Conservation (phyloP, 2,113 vertebrate genomes). For the Mixornis gularis region DNA sequence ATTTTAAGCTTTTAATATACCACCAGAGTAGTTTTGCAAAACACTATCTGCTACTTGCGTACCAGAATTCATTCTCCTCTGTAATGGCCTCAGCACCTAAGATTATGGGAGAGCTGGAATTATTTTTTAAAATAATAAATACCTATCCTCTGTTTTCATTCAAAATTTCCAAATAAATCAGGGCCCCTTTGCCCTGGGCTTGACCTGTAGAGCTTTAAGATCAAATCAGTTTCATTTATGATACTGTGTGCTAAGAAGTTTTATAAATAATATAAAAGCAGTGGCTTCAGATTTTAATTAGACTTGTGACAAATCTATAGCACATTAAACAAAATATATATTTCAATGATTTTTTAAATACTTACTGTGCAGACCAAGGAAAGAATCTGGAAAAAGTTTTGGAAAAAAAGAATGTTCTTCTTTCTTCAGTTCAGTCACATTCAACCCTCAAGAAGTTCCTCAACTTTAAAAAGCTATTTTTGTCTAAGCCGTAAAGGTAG, state of each 20-base stretch:
- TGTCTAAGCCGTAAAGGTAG: not conserved
- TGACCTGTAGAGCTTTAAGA: not conserved
- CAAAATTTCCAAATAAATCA: not conserved
- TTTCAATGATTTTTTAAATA: not conserved
- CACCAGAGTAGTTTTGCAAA: not conserved
- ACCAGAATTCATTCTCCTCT: not conserved
- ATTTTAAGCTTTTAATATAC: not conserved
- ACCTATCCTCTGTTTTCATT: not conserved
- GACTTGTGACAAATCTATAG: not conserved
- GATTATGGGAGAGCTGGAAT: not conserved
- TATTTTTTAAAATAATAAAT: not conserved
- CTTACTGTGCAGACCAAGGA: not conserved
- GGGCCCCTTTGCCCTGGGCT: not conserved
- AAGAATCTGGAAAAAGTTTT: not conserved
- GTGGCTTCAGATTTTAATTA: slow-evolving; percentile 1
- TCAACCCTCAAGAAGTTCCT: not conserved
- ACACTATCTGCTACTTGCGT: not conserved
- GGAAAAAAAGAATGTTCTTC: not conserved
- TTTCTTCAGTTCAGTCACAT: not conserved
- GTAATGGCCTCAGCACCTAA: not conserved
- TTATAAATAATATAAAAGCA: not conserved
- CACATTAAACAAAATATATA: not conserved
- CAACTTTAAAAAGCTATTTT: slow-evolving; percentile 38
- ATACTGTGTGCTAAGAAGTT: not conserved
- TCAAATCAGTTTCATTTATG: not conserved